Percentiles rank a stretch among this genome's conserved stretches.
Conservation (phyloP, 2,113 vertebrate genomes). For the Sander lucioperca region DNA sequence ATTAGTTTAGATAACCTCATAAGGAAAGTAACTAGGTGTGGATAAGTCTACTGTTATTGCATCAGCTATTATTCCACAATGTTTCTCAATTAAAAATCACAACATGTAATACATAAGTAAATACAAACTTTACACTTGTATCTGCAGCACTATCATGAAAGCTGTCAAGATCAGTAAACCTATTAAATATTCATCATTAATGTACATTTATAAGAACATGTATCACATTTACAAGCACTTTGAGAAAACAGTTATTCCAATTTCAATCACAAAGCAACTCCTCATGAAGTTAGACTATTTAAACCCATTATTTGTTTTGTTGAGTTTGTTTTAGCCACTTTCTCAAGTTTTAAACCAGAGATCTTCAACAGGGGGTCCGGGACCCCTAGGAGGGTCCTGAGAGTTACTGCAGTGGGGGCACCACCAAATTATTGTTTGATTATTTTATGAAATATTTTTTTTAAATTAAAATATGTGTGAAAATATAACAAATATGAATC, state of each 20-base stretch:
- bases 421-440: too few species aligned
- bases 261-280: neutral
- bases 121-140: neutral
- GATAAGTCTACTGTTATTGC: constrained; percentile 41
- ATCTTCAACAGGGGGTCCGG: too few species aligned
- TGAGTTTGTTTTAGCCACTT: neutral
- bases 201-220: neutral
- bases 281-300: neutral
- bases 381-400: too few species aligned
- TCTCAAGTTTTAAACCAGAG: too few species aligned
- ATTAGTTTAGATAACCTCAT: constrained; percentile 44
- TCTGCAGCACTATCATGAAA: neutral
- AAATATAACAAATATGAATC: too few species aligned
- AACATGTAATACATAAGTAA: neutral
- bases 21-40: constrained; percentile 28
- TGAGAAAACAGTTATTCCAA: neutral
- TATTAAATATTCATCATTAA: neutral
- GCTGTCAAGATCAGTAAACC: neutral
- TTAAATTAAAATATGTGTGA: too few species aligned
- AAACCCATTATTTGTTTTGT: neutral
- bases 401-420: too few species aligned
- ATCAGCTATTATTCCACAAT: neutral
- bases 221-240: neutral
- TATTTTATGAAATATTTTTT: too few species aligned
- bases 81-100: neutral